phyloP scores from a whole-genome alignment of 1,140 invertebrate genomes.

The Saxidomus purpurata region DNA sequence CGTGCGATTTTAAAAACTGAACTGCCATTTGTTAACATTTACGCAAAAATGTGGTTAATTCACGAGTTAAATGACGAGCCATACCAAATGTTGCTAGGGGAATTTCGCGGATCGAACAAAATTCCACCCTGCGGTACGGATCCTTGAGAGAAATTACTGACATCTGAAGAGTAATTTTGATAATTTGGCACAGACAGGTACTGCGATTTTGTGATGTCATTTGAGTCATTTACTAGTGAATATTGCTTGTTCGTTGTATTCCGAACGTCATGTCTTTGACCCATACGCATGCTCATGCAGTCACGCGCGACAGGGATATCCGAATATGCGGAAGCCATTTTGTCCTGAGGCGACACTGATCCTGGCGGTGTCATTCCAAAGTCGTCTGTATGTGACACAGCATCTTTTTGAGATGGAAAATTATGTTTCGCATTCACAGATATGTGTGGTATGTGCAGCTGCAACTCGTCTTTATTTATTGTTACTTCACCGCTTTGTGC shows the following conservation, averaged over 20 bases:
- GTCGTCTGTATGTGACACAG: conserved; percentile 64
- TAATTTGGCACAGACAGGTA: conserved; percentile 42
- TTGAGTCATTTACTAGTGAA: not conserved
- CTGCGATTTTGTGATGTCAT: not conserved
- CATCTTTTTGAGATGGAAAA: conserved; percentile 52
- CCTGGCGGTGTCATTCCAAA: conserved; percentile 95
- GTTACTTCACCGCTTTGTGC: conserved; percentile 90
- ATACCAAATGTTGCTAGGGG: conserved; percentile 14
- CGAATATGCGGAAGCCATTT: conserved; percentile 87
- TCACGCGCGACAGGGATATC: conserved; percentile 58
- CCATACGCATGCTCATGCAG: conserved; percentile 26
- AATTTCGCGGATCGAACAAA: conserved; percentile 32
- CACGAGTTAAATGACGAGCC: conserved; percentile 17
- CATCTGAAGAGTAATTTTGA: conserved; percentile 17
- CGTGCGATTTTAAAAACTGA: not conserved
- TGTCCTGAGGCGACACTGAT: conserved; percentile 96
- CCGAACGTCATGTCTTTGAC: conserved; percentile 22
- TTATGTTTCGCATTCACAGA: conserved; percentile 60
- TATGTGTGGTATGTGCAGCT: conserved; percentile 78
- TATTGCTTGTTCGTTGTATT: conserved; percentile 11
- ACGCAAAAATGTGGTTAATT: not conserved
- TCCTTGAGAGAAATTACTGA: conserved; percentile 12
- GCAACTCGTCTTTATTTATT: conserved; percentile 89
- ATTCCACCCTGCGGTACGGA: not conserved
- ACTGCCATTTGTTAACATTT: not conserved